These are phyloP conservation scores for Oceanodroma leucorhoa DNA, from an alignment of 2,797 vertebrate genomes.

Conservation along the genomic window DNA sequence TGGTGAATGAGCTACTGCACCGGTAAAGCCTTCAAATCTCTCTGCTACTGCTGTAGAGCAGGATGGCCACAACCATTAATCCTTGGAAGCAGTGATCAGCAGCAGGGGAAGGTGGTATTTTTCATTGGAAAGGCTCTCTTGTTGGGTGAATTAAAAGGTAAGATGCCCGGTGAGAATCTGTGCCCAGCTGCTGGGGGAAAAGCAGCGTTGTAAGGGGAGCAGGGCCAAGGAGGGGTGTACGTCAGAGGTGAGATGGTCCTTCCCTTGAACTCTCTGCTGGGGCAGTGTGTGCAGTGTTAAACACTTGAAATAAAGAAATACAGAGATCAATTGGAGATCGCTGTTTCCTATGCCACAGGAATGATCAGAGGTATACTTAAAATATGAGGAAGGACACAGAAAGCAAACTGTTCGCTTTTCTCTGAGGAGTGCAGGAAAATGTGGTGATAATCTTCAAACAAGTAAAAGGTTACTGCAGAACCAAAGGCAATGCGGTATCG, in stretches of 20 bases:
- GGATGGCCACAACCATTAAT: neutral
- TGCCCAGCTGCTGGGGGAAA: neutral
- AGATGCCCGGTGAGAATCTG: neutral
- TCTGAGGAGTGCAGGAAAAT: neutral
- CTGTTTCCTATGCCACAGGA: neutral
- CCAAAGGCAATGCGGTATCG: neutral
- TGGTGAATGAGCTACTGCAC: neutral
- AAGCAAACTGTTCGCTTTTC: neutral
- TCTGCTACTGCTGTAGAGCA: neutral
- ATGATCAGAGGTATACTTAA: neutral
- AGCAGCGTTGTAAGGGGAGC: neutral
- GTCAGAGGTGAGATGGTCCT: neutral
- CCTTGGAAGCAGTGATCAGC: neutral
- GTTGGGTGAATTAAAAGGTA: neutral
- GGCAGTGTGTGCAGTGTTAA: neutral
- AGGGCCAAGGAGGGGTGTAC: rapidly evolving
- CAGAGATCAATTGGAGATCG: neutral
- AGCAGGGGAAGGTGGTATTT: neutral
- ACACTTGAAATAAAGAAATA: neutral
- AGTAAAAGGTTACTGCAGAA: neutral
- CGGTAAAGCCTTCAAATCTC: neutral
- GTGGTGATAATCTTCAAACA: neutral
- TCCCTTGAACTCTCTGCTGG: neutral
- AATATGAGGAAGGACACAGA: neutral
- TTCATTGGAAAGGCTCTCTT: neutral